A percentile compares a stretch with the other conserved stretches of the same genome.
Conservation (phyloP, 2,888 invertebrate species). For the Tryphoninae sp. region DNA sequence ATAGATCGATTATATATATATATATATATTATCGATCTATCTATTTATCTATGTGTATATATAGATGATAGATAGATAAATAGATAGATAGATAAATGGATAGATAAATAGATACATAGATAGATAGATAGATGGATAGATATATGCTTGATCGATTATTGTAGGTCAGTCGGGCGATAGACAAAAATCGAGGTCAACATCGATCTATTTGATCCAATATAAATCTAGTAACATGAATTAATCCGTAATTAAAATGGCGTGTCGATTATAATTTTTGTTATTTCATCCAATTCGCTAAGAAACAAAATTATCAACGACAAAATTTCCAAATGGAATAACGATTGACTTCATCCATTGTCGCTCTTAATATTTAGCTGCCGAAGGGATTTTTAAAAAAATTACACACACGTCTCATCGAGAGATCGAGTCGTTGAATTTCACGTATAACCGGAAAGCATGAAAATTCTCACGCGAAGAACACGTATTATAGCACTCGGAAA, state of each 20-base stretch:
- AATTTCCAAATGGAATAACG: neutral
- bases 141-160: neutral
- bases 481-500: neutral
- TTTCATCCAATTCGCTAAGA: neutral
- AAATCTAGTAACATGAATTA: neutral
- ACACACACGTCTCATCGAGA: neutral
- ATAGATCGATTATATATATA: neutral
- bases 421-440: neutral
- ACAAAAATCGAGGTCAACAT: neutral
- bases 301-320: neutral
- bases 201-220: neutral
- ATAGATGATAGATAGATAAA: no score
- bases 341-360: neutral
- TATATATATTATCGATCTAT: no score
- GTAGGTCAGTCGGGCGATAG: neutral
- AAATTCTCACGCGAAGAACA: neutral
- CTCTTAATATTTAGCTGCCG: neutral
- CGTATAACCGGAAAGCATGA: conserved; percentile 21
- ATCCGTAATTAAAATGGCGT: no score
- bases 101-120: neutral
- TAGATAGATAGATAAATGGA: neutral
- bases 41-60: no score
- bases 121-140: no score
- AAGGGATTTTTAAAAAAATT: neutral
- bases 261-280: neutral